phyloP scores from a whole-genome alignment of 2,888 invertebrate genomes.

The Pachliopta kotzebuea region DNA sequence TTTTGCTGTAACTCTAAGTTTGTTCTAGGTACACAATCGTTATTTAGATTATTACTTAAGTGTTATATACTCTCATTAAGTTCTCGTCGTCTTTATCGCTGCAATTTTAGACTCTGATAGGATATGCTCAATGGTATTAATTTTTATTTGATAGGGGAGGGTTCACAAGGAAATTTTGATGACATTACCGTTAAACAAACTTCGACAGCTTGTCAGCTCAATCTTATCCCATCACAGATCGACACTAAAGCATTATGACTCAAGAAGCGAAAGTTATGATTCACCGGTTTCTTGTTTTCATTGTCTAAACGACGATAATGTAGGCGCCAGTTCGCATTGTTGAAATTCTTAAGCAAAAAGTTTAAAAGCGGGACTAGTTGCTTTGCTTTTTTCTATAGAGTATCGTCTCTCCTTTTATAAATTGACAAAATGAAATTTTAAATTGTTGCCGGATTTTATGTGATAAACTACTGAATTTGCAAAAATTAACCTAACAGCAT shows the following conservation, averaged over 20 bases:
- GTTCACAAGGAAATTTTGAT: no score
- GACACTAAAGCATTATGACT: background rate
- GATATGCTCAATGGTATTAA: background rate
- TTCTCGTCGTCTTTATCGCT: background rate
- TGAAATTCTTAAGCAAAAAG: constrained; percentile 1
- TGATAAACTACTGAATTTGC: background rate
- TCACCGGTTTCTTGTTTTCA: background rate
- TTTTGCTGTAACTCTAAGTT: no score
- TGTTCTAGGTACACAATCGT: no score
- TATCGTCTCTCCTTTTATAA: background rate
- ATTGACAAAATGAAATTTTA: background rate
- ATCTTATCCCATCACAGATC: background rate
- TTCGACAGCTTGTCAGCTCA: background rate
- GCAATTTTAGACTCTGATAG: background rate
- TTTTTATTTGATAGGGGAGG: no score
- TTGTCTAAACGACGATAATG: background rate
- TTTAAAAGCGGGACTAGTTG: background rate
- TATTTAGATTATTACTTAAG: background rate
- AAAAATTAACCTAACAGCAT: background rate
- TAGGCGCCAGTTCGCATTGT: background rate
- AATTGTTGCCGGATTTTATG: background rate
- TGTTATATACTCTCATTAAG: background rate
- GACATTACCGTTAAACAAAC: no score
- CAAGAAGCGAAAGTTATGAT: constrained; percentile 1
- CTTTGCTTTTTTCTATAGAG: background rate